Conservation (phyloP, 2,113 vertebrate species). For the Columba janthina region DNA sequence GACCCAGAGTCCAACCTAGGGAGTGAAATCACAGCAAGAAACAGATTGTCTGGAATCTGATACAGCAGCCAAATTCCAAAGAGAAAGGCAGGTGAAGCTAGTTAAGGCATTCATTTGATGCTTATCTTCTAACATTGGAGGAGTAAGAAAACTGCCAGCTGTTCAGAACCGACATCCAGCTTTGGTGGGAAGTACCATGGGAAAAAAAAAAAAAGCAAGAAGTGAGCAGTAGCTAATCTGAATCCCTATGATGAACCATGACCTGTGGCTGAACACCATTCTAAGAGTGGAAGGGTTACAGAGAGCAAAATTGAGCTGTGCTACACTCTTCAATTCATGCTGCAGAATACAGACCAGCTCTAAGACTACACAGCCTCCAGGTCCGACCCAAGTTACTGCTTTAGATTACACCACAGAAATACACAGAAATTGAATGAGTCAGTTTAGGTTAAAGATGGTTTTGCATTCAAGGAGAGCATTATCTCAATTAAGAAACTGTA, state of each 20-base stretch:
- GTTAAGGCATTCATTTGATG: not conserved
- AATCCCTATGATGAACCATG: fast-evolving
- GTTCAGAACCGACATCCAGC: not conserved
- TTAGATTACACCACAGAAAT: not conserved
- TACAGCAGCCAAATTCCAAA: not conserved
- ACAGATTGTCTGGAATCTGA: not conserved
- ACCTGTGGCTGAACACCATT: not conserved
- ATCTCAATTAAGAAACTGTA: not conserved
- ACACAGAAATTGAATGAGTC: not conserved
- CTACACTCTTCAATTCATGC: not conserved
- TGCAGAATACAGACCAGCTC: not conserved
- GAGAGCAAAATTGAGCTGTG: not conserved
- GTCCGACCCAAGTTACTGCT: fast-evolving
- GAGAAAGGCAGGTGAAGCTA: not conserved
- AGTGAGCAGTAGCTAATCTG: not conserved
- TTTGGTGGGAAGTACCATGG: not conserved
- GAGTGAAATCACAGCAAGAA: not conserved
- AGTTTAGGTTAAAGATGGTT: not conserved
- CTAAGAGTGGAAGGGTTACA: not conserved
- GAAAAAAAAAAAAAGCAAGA: not conserved
- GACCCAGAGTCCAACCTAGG: not conserved
- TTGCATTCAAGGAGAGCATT: not conserved
- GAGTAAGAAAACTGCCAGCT: not conserved
- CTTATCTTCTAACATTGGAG: not conserved
- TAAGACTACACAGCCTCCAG: not conserved